Base-by-base conservation (phyloP, 2,888 invertebrate species). In the Ennomos erosarius region DNA sequence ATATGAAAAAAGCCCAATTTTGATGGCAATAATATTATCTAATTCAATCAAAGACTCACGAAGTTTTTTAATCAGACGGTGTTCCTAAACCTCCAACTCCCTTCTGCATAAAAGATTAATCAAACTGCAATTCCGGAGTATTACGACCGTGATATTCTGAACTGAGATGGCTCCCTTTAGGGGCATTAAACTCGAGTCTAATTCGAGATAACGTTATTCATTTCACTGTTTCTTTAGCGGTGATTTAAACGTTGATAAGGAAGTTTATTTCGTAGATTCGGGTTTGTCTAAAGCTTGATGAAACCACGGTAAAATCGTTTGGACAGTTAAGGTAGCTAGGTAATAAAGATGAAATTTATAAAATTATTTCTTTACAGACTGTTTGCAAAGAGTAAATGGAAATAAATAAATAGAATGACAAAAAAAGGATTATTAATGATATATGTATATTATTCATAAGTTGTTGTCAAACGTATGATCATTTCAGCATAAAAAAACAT, bases 81-180 rank as follows among this genome's bases (percentile, higher is more conserved):
- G 50, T 46, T 26, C 26, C 6, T 26, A 26, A 26, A 1, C 26
- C 26, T 26, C 26, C 26, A 26, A 26, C 26, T 26, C 26, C 26
- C 26, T 16, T 16, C 16, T 52, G 26, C 48, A 55, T 44, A 46
- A 47, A 47, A 57, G 39, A 64, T 62, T 65, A 65, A 72, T 72
- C 62, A 65, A 64, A 74, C 51, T 71, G 68, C 69, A 74, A 65
- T 68, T 69, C 62, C 55, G 68, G 65, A 59, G 49, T 39, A 62
- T 58, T 65, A 67, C 55, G 43, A 51, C 8, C 47, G 35, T 16
- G 34, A 37, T 40, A 11, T 42, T 44, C 45, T 4, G 47, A 38
- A 38, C 26, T 13, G 45, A 42, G 56, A 52, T 55, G 40, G 39
- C 38, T 45, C 49, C 39, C 55, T 44, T 26, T 10, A 43, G 40